Base-by-base conservation (phyloP, 2,888 invertebrate species). In the Ligdia adustata region DNA sequence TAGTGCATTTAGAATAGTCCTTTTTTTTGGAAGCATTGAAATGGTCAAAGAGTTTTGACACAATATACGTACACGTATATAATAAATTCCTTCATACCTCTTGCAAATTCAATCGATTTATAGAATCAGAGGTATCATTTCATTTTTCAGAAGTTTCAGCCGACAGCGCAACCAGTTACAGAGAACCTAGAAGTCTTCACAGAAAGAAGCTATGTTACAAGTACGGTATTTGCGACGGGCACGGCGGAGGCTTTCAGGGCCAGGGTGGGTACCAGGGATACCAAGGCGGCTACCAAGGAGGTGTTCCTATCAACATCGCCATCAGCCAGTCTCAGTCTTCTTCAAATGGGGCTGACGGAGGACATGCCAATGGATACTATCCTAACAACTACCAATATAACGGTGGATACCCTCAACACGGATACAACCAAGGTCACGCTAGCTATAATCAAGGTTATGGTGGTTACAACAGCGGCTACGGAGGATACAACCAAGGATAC, bases 291-390 rank as follows among this genome's bases (percentile, higher is more conserved):
- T 52, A 62, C 29, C 56, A 57, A 15, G 59, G 60, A 15, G 59
- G 57, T n/a, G 37, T 47, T 6, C 79, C 84, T 2, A 81, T 89
- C 44, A 88, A 87, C 60, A 89, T 89, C 35, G 90, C 87, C 1
- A 83, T 89, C 40, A 89, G 88, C 38, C 90, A 89, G 52, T 87
- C 90, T 0, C 90, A 90, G 51, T 72, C 86, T 6, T 83, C 88
- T 2, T 70, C 85, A 0, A 84, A 78, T 16, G 72, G 78, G 7
- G 87, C 81, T 0, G 79, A 76, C 0, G 82, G 82, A 1, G 83
- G 82, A 5, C 73, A 77, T 28, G 68, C 68, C 1, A 60, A 56
- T 16, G 78, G 81, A 0, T 67, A 77, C 54, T 72, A 68, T 39
- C 84, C 84, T 1, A 75, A 77, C 48, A 83, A 83, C 56, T 65